A percentile compares a stretch with the other conserved stretches of the same genome.
Evolutionary conservation across 2,888 invertebrate species (phyloP).

Genomic region (Nymphalis urticae): DNA sequence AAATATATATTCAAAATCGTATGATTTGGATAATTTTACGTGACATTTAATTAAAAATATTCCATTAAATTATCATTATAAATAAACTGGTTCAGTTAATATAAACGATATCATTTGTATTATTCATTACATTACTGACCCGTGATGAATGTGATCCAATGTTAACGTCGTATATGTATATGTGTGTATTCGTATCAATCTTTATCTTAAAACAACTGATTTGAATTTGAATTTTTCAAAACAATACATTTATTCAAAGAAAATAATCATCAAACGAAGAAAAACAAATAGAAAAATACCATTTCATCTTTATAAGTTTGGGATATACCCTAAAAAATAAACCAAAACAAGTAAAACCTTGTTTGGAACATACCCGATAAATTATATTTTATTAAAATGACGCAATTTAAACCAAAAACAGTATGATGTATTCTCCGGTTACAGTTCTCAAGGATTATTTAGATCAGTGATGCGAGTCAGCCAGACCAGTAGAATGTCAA

Average conservation of each 20-base stretch:
- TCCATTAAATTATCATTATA: constrained; percentile 15
- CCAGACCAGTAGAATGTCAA: neutral
- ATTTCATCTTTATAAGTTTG: too few species aligned
- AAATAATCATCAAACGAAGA: too few species aligned
- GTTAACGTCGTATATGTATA: neutral
- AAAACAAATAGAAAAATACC: too few species aligned
- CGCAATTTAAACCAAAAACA: constrained; percentile 19
- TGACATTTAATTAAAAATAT: constrained; percentile 13
- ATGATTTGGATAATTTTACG: neutral
- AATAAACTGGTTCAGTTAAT: constrained; percentile 19
- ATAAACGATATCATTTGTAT: constrained; percentile 1
- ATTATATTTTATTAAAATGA: constrained; percentile 1
- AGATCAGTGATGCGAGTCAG: constrained; percentile 6
- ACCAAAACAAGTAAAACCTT: neutral
- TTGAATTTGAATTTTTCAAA: neutral
- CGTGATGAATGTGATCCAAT: constrained; percentile 9
- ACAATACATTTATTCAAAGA: too few species aligned
- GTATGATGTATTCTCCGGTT: constrained; percentile 20
- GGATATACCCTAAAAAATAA: neutral
- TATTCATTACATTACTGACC: neutral
- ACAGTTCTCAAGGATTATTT: constrained; percentile 21
- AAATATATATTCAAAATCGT: neutral
- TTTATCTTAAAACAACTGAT: too few species aligned
- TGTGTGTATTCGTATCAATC: too few species aligned
- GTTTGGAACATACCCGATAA: neutral